Evolutionary conservation across 1,140 invertebrate genomes (phyloP).

Genomic region (Drosophila nikananu): DNA sequence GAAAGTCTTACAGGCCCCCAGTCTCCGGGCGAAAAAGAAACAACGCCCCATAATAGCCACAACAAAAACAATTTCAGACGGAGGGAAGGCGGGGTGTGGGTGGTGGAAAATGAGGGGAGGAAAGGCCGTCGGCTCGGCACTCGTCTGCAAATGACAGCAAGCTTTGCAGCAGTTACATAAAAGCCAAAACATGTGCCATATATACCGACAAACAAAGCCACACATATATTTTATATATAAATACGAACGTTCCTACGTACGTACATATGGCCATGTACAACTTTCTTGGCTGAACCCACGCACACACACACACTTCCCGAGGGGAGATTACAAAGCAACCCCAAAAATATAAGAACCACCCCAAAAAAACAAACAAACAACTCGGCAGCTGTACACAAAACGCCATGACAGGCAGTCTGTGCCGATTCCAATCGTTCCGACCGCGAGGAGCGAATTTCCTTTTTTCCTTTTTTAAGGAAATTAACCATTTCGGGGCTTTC

Average conservation of each 20-base stretch:
- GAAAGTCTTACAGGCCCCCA: conserved; percentile 18
- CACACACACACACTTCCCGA: conserved; percentile 41
- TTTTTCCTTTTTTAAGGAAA: conserved; percentile 53
- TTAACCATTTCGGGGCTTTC: conserved; percentile 70
- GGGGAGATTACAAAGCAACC: conserved; percentile 79
- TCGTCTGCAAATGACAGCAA: conserved; percentile 81
- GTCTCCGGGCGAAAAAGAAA: conserved; percentile 47
- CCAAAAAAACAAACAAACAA: conserved; percentile 51
- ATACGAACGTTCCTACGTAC: conserved; percentile 8
- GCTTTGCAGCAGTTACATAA: conserved; percentile 77
- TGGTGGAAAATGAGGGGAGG: conserved; percentile 12
- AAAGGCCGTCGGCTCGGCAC: conserved; percentile 64
- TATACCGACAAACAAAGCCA: conserved; percentile 38
- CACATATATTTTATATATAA: conserved; percentile 43
- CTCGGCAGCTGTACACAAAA: conserved; percentile 54
- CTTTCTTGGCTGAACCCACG: conserved; percentile 75
- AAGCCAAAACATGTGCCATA: conserved; percentile 75
- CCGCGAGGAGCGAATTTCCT: conserved; percentile 37
- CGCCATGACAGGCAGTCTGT: conserved; percentile 69
- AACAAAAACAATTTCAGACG: conserved; percentile 51
- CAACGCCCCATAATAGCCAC: conserved; percentile 73
- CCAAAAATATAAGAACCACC: conserved; percentile 70
- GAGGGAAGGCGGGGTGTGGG: not conserved
- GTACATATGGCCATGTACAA: conserved; percentile 44
- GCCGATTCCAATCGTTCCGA: conserved; percentile 64